Evolutionary conservation across 1,140 invertebrate genomes (phyloP).

Genomic region (Uloborus diversus): DNA sequence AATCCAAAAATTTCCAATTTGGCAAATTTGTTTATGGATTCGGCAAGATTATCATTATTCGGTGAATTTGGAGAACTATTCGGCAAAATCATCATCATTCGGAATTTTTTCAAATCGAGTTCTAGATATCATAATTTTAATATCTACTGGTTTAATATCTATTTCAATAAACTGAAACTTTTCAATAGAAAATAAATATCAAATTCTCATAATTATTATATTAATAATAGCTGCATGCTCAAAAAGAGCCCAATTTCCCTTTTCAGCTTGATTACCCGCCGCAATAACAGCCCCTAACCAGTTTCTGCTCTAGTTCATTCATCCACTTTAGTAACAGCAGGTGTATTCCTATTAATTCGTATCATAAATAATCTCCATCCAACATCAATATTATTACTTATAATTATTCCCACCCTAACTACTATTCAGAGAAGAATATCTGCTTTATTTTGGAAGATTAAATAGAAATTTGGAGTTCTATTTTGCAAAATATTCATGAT

Average conservation of each 20-base stretch:
- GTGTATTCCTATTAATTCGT: slow-evolving; percentile 73
- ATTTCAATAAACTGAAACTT: neutral
- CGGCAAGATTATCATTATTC: no score
- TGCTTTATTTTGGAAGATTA: no score
- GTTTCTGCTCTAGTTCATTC: slow-evolving; percentile 79
- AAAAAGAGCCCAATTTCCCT: slow-evolving; percentile 79
- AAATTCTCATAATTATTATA: slow-evolving; percentile 61
- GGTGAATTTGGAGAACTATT: no score
- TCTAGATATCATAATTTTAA: slow-evolving; percentile 64
- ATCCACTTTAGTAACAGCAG: slow-evolving; percentile 77
- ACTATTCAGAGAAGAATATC: neutral
- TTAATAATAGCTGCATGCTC: slow-evolving; percentile 71
- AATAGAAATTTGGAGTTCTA: no score
- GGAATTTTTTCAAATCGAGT: slow-evolving; percentile 73
- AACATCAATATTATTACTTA: neutral
- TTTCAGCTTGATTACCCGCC: slow-evolving; percentile 75
- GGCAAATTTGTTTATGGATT: no score
- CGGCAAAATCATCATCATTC: slow-evolving; percentile 72
- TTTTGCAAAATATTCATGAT: no score
- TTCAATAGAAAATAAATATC: neutral
- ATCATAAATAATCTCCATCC: neutral
- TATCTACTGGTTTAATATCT: slow-evolving; percentile 62
- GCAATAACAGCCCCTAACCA: slow-evolving; percentile 77
- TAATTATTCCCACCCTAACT: slow-evolving; percentile 63
- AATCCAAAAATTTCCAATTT: no score